phyloP scores from a whole-genome alignment of 2,888 invertebrate genomes.

The Digitonthophagus gazella region DNA sequence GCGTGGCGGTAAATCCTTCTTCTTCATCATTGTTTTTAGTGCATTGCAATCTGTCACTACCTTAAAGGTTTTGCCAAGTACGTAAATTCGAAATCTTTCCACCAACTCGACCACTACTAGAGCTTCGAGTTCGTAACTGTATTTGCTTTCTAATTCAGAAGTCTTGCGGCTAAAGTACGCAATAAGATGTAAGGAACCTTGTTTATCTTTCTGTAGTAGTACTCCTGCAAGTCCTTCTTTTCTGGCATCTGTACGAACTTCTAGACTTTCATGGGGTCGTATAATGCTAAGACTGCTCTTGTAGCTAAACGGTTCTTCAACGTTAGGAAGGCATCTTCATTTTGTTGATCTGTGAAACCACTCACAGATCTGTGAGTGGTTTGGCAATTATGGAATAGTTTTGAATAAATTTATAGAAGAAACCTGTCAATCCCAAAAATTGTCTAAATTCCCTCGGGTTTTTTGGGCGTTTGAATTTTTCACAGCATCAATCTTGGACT shows the following conservation, averaged over 20 bases:
- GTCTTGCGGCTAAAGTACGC: conserved; percentile 42
- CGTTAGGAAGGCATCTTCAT: background rate
- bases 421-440: conserved; percentile 12
- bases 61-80: conserved; percentile 34
- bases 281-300: conserved; percentile 28
- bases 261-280: conserved; percentile 24
- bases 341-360: background rate
- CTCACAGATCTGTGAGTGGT: conserved; percentile 13
- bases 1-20: conserved; percentile 35
- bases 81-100: conserved; percentile 41
- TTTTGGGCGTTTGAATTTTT: background rate
- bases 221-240: conserved; percentile 37
- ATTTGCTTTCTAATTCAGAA: conserved; percentile 38
- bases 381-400: conserved; percentile 8
- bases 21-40: too few species aligned
- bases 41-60: too few species aligned
- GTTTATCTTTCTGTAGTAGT: conserved; percentile 36
- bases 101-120: conserved; percentile 41
- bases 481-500: conserved; percentile 6
- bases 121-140: conserved; percentile 44
- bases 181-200: conserved; percentile 35
- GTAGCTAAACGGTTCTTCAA: background rate
- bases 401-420: conserved; percentile 21
- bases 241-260: conserved; percentile 39
- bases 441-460: background rate